Percentiles rank a stretch among this genome's conserved stretches.
Conservation (phyloP, 2,113 vertebrate species). For the Gasterosteus aculeatus region DNA sequence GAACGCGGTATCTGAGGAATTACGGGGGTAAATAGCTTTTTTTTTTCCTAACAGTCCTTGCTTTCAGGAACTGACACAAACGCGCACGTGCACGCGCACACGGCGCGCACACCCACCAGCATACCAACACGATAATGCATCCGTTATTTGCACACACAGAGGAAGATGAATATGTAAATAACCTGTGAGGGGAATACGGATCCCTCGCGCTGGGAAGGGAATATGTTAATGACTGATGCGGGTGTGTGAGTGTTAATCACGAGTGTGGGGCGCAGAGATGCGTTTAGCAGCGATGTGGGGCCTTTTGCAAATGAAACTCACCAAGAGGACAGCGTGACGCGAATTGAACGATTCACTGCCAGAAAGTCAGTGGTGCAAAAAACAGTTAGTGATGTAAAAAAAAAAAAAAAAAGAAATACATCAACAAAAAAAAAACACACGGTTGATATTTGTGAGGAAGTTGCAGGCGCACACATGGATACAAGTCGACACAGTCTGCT, state of each 20-base stretch:
- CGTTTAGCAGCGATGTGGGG: constrained; percentile 41
- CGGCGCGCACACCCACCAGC: constrained; percentile 39
- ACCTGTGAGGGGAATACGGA: constrained; percentile 55
- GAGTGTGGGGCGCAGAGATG: constrained; percentile 54
- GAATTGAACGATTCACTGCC: constrained; percentile 28
- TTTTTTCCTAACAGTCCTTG: constrained; percentile 57
- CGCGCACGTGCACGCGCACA: constrained; percentile 5
- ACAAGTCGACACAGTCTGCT: constrained; percentile 51
- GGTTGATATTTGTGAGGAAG: not conserved
- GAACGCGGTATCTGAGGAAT: constrained; percentile 48
- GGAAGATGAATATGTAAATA: constrained; percentile 77
- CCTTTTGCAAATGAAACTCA: constrained; percentile 43
- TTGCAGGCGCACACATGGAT: not conserved
- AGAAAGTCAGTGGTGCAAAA: constrained; percentile 30
- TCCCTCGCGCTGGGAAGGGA: constrained; percentile 57
- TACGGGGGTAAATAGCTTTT: constrained; percentile 54
- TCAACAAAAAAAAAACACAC: not conserved
- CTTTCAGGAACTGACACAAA: constrained; percentile 52
- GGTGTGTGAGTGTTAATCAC: constrained; percentile 61
- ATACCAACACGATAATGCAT: constrained; percentile 54
- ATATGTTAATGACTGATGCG: constrained; percentile 61
- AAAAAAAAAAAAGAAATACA: constrained; percentile 31
- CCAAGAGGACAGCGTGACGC: constrained; percentile 4
- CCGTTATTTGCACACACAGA: constrained; percentile 69
- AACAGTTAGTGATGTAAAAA: constrained; percentile 27